Conservation (phyloP, 2,113 vertebrate genomes). For the Sceloporus undulatus region DNA sequence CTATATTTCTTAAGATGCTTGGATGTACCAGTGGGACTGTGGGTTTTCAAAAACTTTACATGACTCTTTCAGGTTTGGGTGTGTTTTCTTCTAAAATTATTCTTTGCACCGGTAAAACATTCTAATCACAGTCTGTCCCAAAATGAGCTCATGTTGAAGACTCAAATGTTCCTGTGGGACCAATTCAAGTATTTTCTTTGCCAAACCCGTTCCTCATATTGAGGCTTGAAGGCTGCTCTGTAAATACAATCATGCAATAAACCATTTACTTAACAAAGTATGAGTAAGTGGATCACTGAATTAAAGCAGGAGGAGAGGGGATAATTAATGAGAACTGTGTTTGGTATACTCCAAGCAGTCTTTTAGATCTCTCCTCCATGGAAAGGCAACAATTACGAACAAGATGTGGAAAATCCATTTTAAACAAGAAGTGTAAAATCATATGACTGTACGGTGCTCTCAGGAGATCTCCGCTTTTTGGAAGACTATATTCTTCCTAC, state of each 20-base stretch:
- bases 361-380: constrained; percentile 25
- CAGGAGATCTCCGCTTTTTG: constrained; percentile 12
- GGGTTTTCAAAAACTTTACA: constrained; percentile 39
- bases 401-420: constrained; percentile 12
- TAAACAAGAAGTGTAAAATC: neutral
- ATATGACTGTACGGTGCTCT: neutral
- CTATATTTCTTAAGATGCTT: neutral
- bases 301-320: constrained; percentile 20
- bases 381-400: constrained; percentile 2
- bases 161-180: constrained; percentile 45
- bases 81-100: neutral
- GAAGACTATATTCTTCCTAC: constrained; percentile 1
- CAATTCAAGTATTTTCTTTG: constrained; percentile 32
- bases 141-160: constrained; percentile 34
- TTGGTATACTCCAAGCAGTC: neutral
- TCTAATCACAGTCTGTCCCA: constrained; percentile 37
- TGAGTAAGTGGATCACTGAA: neutral
- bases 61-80: neutral
- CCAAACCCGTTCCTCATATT: constrained; percentile 41
- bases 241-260: constrained; percentile 45
- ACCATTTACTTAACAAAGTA: constrained; percentile 24
- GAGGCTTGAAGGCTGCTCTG: constrained; percentile 15
- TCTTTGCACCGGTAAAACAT: constrained; percentile 30
- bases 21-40: neutral
- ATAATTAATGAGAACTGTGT: constrained; percentile 5